Conservation (phyloP, 2,113 vertebrate genomes). For the Etia nguti region DNA sequence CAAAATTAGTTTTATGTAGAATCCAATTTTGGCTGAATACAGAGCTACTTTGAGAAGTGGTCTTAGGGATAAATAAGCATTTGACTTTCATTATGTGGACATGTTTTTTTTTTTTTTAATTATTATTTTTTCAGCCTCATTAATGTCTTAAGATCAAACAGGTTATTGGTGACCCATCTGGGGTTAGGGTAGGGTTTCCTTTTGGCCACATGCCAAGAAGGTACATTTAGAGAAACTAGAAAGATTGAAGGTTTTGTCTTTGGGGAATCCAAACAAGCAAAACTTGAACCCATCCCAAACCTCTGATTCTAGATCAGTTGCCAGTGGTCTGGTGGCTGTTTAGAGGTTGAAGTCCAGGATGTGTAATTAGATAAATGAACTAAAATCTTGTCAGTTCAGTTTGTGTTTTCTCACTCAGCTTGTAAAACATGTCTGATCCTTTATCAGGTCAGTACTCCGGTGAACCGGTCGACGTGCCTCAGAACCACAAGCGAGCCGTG, state of each 20-base stretch:
- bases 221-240: background rate
- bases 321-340: background rate
- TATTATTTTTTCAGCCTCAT: background rate
- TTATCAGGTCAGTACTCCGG: constrained; percentile 81
- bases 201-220: background rate
- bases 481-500: constrained; percentile 86
- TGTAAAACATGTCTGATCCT: constrained; percentile 33
- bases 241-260: background rate
- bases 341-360: background rate
- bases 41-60: background rate
- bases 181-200: background rate
- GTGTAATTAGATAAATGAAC: fast-evolving
- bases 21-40: background rate
- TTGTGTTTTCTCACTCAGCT: background rate
- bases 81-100: background rate
- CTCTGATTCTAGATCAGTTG: background rate
- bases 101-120: background rate
- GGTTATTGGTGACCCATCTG: background rate
- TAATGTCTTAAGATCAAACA: background rate
- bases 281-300: background rate
- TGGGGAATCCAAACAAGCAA: background rate
- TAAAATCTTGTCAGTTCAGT: background rate
- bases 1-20: background rate
- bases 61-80: background rate
- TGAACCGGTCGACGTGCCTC: constrained; percentile 82